These are phyloP conservation scores for Aradus depressus DNA, from an alignment of 2,888 invertebrate species.

Conservation along the genomic window DNA sequence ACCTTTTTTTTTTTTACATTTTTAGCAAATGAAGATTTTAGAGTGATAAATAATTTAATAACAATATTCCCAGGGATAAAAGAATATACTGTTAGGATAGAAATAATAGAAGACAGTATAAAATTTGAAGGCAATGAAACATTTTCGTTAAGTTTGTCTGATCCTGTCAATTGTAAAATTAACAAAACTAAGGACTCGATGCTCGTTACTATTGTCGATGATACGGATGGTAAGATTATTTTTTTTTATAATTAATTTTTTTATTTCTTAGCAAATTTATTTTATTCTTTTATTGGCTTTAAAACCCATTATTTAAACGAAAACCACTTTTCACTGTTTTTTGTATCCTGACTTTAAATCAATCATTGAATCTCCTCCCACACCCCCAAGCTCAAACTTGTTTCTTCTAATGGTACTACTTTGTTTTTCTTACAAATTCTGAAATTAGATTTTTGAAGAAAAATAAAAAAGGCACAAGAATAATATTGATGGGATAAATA, in stretches of 20 bases:
- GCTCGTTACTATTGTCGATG: conserved; percentile 17
- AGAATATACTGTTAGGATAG: background rate
- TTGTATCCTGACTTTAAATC: too few relatives aligned
- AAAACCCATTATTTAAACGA: too few relatives aligned
- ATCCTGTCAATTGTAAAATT: conserved; percentile 8
- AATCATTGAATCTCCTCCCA: too few relatives aligned
- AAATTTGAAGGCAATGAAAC: background rate
- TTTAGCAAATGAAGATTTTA: background rate
- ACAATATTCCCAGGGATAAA: background rate
- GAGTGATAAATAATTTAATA: background rate
- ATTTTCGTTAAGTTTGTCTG: conserved; percentile 2
- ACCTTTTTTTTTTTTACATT: too few relatives aligned
- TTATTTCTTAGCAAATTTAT: background rate
- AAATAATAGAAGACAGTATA: background rate
- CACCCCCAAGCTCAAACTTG: too few relatives aligned
- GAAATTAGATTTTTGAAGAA: too few relatives aligned
- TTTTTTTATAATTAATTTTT: background rate
- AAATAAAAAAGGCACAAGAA: too few relatives aligned
- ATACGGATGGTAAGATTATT: background rate
- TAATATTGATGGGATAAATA: too few relatives aligned
- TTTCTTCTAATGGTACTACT: too few relatives aligned
- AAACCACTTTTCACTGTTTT: too few relatives aligned
- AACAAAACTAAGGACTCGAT: conserved; percentile 5
- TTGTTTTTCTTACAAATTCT: too few relatives aligned
- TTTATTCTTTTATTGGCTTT: too few relatives aligned